A percentile compares a stretch with the other conserved stretches of the same genome.
Conservation (phyloP, 2,797 vertebrate species). For the Danio jaintianensis region DNA sequence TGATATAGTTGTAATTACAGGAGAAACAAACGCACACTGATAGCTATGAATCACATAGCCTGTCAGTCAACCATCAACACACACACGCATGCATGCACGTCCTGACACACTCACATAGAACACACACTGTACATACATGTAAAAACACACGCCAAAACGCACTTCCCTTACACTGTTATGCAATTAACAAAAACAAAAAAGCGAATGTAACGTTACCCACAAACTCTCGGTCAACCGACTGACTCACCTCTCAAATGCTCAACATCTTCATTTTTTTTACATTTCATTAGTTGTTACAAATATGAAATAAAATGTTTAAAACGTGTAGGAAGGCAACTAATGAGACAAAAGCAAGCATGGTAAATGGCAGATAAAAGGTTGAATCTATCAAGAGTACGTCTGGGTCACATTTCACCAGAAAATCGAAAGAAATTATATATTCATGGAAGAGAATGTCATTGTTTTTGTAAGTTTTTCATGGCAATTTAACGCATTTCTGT, state of each 20-base stretch:
- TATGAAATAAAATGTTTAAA: slow-evolving; percentile 53
- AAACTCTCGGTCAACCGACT: slow-evolving; percentile 57
- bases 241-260: slow-evolving; percentile 63
- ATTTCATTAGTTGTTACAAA: slow-evolving; percentile 65
- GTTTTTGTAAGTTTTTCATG: neutral
- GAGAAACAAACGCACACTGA: slow-evolving; percentile 56
- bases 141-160: slow-evolving; percentile 23
- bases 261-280: slow-evolving; percentile 66
- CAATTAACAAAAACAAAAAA: slow-evolving; percentile 71
- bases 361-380: neutral
- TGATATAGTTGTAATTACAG: slow-evolving; percentile 80
- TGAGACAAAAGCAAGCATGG: slow-evolving; percentile 62
- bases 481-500: neutral
- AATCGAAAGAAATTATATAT: neutral
- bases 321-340: slow-evolving; percentile 75
- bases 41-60: slow-evolving; percentile 66
- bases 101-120: slow-evolving; percentile 56
- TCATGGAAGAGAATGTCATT: neutral
- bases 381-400: neutral
- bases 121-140: slow-evolving; percentile 47
- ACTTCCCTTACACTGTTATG: slow-evolving; percentile 62
- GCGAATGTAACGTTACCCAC: slow-evolving; percentile 67
- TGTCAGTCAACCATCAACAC: slow-evolving; percentile 59
- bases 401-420: slow-evolving; percentile 16
- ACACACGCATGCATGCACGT: slow-evolving; percentile 65